Percentiles rank a stretch among this genome's conserved stretches.
These are phyloP conservation scores for Sycobia sp. DNA, from an alignment of 1,140 invertebrate genomes.

Conservation along the genomic window DNA sequence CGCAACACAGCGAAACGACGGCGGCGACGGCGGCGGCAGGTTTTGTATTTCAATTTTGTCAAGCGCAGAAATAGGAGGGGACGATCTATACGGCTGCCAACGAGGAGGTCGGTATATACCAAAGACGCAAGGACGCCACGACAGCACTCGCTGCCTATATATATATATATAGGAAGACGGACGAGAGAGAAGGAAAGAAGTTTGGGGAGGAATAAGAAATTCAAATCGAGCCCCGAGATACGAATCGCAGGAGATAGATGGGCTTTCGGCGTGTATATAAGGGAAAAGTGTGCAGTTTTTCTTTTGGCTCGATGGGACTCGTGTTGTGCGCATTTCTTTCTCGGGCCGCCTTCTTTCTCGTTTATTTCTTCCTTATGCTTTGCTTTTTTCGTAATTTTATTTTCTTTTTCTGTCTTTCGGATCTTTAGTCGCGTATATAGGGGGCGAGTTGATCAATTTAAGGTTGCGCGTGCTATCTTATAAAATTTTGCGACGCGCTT, in stretches of 20 bases:
- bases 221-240: conserved; percentile 33
- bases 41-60: conserved; percentile 35
- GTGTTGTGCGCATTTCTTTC: background rate
- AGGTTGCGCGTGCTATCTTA: conserved; percentile 5
- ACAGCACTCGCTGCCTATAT: no score
- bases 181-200: background rate
- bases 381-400: no score
- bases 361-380: no score
- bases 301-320: conserved; percentile 10
- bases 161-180: background rate
- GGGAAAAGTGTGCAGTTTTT: conserved; percentile 25
- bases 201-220: conserved; percentile 32
- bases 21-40: no score
- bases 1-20: no score
- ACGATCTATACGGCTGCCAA: no score
- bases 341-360: no score
- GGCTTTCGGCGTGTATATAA: conserved; percentile 21
- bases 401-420: conserved; percentile 9
- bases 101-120: no score
- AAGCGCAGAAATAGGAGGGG: background rate
- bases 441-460: conserved; percentile 20
- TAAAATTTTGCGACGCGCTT: no score
- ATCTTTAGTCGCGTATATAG: background rate
- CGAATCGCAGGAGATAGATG: conserved; percentile 32
- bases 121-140: no score